Evolutionary conservation across 2,113 vertebrate genomes (phyloP).

Genomic region (Neoarius graeffei): DNA sequence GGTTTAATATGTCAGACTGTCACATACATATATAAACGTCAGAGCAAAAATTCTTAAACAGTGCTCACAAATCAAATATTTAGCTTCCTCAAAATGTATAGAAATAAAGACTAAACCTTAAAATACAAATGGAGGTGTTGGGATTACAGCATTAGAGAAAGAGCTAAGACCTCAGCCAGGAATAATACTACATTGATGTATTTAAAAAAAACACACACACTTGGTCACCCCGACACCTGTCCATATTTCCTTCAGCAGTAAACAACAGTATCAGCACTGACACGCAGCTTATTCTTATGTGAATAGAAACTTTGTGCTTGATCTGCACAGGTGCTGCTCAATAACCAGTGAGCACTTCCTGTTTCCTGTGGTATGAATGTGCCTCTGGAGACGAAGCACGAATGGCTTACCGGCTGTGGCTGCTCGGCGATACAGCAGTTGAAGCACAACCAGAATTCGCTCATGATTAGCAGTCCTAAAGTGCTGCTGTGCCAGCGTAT

Average conservation of each 20-base stretch:
- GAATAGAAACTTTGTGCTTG: not conserved
- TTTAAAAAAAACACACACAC: not conserved
- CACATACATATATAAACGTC: not conserved
- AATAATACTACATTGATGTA: slow-evolving; percentile 21
- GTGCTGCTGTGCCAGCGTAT: slow-evolving; percentile 42
- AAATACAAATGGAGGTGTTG: not conserved
- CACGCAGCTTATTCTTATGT: not conserved
- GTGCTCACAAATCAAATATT: not conserved
- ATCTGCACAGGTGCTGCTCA: slow-evolving; percentile 34
- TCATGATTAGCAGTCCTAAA: slow-evolving; percentile 77
- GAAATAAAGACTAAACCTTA: not conserved
- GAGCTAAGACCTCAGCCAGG: slow-evolving; percentile 5
- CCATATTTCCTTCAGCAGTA: not conserved
- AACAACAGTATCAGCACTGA: slow-evolving; percentile 1
- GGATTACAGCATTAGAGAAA: not conserved
- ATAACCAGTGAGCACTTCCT: slow-evolving; percentile 31
- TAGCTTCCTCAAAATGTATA: not conserved
- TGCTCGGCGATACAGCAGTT: slow-evolving; percentile 92
- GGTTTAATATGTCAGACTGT: not conserved
- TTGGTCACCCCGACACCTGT: not conserved
- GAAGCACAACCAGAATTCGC: slow-evolving; percentile 91
- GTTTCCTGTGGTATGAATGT: slow-evolving; percentile 26
- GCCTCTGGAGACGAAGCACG: not conserved
- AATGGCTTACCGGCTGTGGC: slow-evolving; percentile 85
- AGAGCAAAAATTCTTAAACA: not conserved